Conservation (phyloP, 1,140 invertebrate genomes). For the Spodoptera litura region DNA sequence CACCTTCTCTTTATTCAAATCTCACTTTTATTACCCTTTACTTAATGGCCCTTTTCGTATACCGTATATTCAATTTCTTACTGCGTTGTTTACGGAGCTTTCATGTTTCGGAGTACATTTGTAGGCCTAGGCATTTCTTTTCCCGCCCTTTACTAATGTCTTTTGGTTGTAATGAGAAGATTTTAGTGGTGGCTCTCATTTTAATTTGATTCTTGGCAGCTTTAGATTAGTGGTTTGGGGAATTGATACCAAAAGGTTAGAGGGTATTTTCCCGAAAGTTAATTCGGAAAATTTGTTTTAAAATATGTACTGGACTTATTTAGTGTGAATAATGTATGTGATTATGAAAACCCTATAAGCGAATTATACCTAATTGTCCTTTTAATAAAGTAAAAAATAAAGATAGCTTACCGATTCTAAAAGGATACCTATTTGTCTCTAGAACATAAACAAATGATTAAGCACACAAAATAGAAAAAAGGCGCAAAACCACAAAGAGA, state of each 20-base stretch:
- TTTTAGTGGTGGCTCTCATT: constrained; percentile 67
- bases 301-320: no score
- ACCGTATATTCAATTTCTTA: constrained; percentile 17
- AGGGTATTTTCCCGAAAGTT: constrained; percentile 29
- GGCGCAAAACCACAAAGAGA: constrained; percentile 1
- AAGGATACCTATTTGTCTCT: not conserved
- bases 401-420: not conserved
- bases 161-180: constrained; percentile 73
- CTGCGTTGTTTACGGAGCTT: constrained; percentile 38
- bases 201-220: constrained; percentile 69
- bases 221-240: constrained; percentile 48
- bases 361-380: no score
- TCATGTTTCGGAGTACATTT: constrained; percentile 71
- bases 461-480: constrained; percentile 26
- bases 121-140: constrained; percentile 76
- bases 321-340: no score
- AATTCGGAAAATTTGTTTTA: not conserved
- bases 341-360: no score
- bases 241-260: constrained; percentile 47
- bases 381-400: not conserved
- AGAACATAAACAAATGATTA: constrained; percentile 5
- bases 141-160: constrained; percentile 70
- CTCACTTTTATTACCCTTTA: constrained; percentile 46
- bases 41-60: constrained; percentile 59
- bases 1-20: constrained; percentile 52